These are phyloP conservation scores for Sorex maritimensis DNA, from an alignment of 2,797 vertebrate species.

Conservation along the genomic window DNA sequence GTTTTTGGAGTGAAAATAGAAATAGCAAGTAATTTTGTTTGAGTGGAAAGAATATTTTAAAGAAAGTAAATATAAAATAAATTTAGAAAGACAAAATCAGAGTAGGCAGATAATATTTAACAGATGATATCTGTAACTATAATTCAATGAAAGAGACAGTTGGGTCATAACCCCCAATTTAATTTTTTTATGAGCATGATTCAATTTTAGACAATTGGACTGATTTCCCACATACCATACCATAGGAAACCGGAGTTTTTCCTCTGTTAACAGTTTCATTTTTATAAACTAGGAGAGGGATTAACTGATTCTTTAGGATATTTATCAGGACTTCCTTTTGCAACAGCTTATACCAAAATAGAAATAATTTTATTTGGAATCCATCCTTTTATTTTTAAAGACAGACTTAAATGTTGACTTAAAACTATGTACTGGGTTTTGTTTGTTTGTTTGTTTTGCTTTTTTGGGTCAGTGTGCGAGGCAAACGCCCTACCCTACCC, in stretches of 20 bases:
- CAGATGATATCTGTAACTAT: conserved; percentile 63
- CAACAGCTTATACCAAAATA: neutral
- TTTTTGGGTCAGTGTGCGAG: too few species aligned
- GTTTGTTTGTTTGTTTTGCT: too few species aligned
- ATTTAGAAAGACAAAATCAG: conserved; percentile 58
- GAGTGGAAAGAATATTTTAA: neutral
- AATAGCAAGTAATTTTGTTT: conserved; percentile 19
- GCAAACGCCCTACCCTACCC: too few species aligned
- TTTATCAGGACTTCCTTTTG: conserved; percentile 8
- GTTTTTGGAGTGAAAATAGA: neutral
- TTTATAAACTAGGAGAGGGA: conserved; percentile 20
- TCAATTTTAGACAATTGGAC: conserved; percentile 38
- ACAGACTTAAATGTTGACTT: conserved; percentile 18
- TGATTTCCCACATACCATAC: neutral
- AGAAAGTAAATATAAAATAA: conserved; percentile 49
- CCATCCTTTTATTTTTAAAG: conserved; percentile 46
- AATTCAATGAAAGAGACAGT: conserved; percentile 35
- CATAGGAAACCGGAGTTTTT: neutral
- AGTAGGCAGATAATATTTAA: conserved; percentile 48
- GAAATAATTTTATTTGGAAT: conserved; percentile 58
- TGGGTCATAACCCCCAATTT: conserved; percentile 32
- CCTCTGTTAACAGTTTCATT: conserved; percentile 19
- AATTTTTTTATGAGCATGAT: conserved; percentile 59
- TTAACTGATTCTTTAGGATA: conserved; percentile 21
- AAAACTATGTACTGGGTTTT: too few species aligned